These are phyloP conservation scores for Uropsilus gracilis DNA, from an alignment of 2,113 vertebrate species.

Conservation along the genomic window DNA sequence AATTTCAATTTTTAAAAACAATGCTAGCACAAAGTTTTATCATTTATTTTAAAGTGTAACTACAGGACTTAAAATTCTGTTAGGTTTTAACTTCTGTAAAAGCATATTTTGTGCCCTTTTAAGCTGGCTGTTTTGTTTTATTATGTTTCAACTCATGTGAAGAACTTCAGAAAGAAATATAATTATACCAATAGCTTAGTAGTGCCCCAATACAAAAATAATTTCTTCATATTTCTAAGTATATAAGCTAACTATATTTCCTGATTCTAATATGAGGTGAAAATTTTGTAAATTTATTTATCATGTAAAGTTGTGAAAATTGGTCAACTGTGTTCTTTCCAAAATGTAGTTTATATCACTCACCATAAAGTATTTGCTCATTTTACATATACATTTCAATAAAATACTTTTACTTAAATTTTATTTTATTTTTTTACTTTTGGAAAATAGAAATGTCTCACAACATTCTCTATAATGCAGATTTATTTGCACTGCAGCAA, in stretches of 20 bases:
- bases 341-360: constrained; percentile 65
- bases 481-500: constrained; percentile 63
- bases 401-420: constrained; percentile 57
- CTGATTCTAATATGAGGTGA: neutral
- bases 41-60: neutral
- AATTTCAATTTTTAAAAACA: neutral
- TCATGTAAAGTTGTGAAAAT: neutral
- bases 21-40: constrained; percentile 14
- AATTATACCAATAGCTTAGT: neutral
- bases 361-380: constrained; percentile 73
- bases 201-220: constrained; percentile 17
- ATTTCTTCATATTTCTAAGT: constrained; percentile 37
- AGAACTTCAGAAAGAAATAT: neutral
- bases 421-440: neutral
- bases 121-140: neutral
- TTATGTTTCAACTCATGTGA: neutral
- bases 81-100: constrained; percentile 7
- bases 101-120: neutral
- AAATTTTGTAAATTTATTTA: constrained; percentile 23
- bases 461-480: constrained; percentile 31
- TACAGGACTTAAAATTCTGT: neutral
- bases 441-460: constrained; percentile 58
- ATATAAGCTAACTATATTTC: neutral
- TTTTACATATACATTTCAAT: constrained; percentile 51
- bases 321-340: neutral